Base-by-base conservation (phyloP, 2,797 vertebrate species). In the Phalanger gymnotis region DNA sequence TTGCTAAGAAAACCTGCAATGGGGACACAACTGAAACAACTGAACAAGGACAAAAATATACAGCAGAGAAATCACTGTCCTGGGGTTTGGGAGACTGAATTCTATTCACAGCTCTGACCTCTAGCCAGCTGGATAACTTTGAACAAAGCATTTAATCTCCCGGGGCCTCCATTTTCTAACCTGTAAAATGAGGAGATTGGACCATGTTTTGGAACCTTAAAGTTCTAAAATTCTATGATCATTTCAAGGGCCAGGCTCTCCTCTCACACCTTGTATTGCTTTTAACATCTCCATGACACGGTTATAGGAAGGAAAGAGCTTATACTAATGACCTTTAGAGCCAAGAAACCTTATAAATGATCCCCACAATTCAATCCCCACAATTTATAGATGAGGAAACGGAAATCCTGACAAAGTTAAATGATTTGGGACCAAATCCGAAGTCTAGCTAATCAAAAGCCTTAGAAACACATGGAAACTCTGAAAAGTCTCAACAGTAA, bases 301-400 rank as follows among this genome's bases (percentile, higher is more conserved):
- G 54, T 6, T 56, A 16, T 14, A 34, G 55, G 52, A 47, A 1
- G 55, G 7, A 92, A 54, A 93, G 89, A 89, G 54, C 53, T 94
- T 54, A 91, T 96, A 53, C 97, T 73, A 55, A 92, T 91, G 94
- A 92, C 81, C 81, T 1, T 94, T 92, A 93, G 73, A 10, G 19
- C 56, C 58, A 40, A 57, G 47, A 53, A n/a, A 92, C 94, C 57
- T 4, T 0, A 91, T 54, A 93, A 95, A 66, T 89, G 87, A 93
- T 91, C 56, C 14, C n/a, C n/a, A n/a, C n/a, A 66, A 51, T 56
- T 31, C 91, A 96, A 57, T 34, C 58, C 93, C 89, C 54, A 92
- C 51, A 51, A 89, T 73, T 93, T 92, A 91, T 93, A 92, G 57
- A 73, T 57, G n/a, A 91, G 19, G 11, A 2, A 96, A 94, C 57